phyloP scores from a whole-genome alignment of 2,113 vertebrate species.

The Dissostichus mawsoni region DNA sequence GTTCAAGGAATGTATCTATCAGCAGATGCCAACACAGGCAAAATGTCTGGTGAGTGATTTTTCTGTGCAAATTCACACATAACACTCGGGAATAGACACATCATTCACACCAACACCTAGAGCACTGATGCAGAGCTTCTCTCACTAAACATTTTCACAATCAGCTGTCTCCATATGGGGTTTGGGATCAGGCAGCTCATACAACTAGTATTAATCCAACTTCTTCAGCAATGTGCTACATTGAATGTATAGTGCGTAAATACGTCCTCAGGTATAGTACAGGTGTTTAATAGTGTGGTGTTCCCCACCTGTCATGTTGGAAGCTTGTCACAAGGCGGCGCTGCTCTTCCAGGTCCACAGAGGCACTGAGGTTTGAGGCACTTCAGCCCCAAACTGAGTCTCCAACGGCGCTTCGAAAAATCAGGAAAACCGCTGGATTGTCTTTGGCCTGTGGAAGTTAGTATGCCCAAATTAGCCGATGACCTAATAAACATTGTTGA shows the following conservation, averaged over 20 bases:
- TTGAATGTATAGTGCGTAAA: background rate
- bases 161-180: background rate
- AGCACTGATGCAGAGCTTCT: background rate
- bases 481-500: background rate
- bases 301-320: slow-evolving; percentile 79
- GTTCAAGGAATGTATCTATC: slow-evolving; percentile 65
- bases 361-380: slow-evolving; percentile 16
- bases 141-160: background rate
- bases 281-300: slow-evolving; percentile 5
- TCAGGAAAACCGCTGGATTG: slow-evolving; percentile 81
- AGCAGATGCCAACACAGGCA: slow-evolving; percentile 29
- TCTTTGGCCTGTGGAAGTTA: slow-evolving; percentile 73
- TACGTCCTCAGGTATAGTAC: background rate
- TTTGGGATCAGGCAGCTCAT: background rate
- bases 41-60: slow-evolving; percentile 31
- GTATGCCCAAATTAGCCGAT: slow-evolving; percentile 28
- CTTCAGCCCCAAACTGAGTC: slow-evolving; percentile 12
- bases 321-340: slow-evolving; percentile 73
- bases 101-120: background rate
- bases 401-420: slow-evolving; percentile 52
- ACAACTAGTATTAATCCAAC: background rate
- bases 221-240: background rate
- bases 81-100: background rate
- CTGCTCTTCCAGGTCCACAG: slow-evolving; percentile 52
- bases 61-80: slow-evolving; percentile 23